Percentiles rank a stretch among this genome's conserved stretches.
These are phyloP conservation scores for Nephrotoma flavescens DNA, from an alignment of 2,888 invertebrate species.

Conservation along the genomic window DNA sequence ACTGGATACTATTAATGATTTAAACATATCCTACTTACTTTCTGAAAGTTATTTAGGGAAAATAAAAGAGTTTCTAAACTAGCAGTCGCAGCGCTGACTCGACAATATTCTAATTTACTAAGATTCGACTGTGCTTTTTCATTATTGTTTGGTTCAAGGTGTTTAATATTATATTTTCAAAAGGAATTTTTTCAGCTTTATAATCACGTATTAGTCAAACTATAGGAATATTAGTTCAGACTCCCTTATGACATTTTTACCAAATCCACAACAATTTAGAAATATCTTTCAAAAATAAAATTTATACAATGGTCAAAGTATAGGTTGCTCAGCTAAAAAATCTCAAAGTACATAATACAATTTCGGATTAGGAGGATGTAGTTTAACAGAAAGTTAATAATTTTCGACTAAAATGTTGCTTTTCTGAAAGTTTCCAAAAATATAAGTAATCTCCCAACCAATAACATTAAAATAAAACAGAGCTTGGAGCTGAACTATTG, in stretches of 20 bases:
- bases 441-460: background rate
- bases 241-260: background rate
- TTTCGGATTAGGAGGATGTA: background rate
- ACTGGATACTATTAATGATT: constrained; percentile 10
- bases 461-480: background rate
- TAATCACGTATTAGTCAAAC: background rate
- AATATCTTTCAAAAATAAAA: background rate
- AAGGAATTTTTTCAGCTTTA: background rate
- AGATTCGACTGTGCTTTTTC: background rate
- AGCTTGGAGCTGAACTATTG: too few species aligned
- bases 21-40: background rate
- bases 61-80: background rate
- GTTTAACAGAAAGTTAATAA: background rate
- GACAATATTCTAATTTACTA: background rate
- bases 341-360: background rate
- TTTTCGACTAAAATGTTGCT: background rate
- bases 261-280: background rate
- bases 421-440: background rate
- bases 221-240: background rate
- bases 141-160: background rate
- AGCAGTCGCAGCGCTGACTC: background rate
- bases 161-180: background rate
- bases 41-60: background rate
- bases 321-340: too few species aligned
- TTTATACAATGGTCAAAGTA: background rate